Base-by-base conservation (phyloP, 2,888 invertebrate genomes). In the Peribatodes rhomboidaria region DNA sequence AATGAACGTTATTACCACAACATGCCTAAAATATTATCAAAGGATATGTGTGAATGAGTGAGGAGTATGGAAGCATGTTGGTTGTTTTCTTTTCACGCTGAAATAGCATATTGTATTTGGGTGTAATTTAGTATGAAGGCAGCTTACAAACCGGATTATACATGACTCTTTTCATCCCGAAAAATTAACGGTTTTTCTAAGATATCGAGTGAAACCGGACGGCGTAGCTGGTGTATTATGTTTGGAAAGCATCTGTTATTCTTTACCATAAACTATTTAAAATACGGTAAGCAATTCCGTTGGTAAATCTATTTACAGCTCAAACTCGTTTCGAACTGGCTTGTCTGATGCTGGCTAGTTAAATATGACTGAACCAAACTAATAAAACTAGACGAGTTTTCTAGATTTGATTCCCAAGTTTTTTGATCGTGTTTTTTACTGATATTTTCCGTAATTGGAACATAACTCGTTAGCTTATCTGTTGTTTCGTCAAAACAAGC, bases 291-390 rank as follows among this genome's bases (percentile, higher is more conserved):
- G 20, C 20, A n/a, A 50, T 50, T 50, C 35, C 35, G 35, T n/a
- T 20, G 35, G 33, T 16, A 52, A n/a, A 37, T 41, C 54, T 55
- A 55, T 55, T 55, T 55, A 42, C 42, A 55, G 13, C 8, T 8
- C 11, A 33, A 55, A 55, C 54, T 55, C 42, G 54, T 55, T 55
- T 42, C 16, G 16, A 42, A 39, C 53, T 53, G 16, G 54, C 31
- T 55, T 55, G 20, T 18, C 35, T 16, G 50, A 35, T 35, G 11
- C 33, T 47, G 31, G 14, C 31, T 33, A 33, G 33, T 49, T 33
- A 49, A 8, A 16, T 31, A 33, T 16, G 16, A 11, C 2, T 18
- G 11, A 27, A 27, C 49, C 49, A 16, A 16, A 33, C 6, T 33
- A 16, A 33, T 49, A 49, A 16, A 49, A 49, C 27, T 27, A n/a